Evolutionary conservation across 2,888 invertebrate genomes (phyloP), one percentile per base, ranked within the genome.

Genomic region (Catocala nupta): DNA sequence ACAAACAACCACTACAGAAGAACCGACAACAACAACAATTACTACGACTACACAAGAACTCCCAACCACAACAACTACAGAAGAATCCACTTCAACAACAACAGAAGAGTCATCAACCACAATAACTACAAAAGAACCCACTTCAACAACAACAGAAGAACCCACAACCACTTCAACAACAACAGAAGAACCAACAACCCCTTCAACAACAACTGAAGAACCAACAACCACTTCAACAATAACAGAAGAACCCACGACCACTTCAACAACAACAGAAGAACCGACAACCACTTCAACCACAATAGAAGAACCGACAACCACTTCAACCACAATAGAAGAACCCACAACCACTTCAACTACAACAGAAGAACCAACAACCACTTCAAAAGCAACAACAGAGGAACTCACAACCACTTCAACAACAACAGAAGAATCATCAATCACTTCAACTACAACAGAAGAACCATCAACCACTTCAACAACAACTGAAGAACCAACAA

Each of bases 41-140:
- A 7, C n/a, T 33, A 5, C 7, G 11, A 43, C 58, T 13, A 39
- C 59, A 11, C 6, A 10, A 39, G 16, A 34, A 50, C 13, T 33
- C 49, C 9, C n/a, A n/a, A n/a, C n/a, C n/a, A 11, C 34, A 45
- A 39, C 47, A 10, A 51, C 25, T 5, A 51, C 48, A 4, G 25
- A 61, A 16, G 39, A 36, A 43, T 11, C 63, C n/a, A 44, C 12
- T 8, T 60, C n/a, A n/a, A n/a, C n/a, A n/a, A n/a, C n/a, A 63
- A 2, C n/a, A n/a, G n/a, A n/a, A n/a, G n/a, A n/a, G n/a, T n/a
- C n/a, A n/a, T n/a, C n/a, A n/a, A n/a, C n/a, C n/a, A n/a, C 36
- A 39, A 39, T 7, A 25, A 25, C 1, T 25, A 25, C 25, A 25
- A 25, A 25, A 25, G 25, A 25, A 25, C 25, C 25, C 25, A 25